Conservation (phyloP, 2,888 invertebrate species). For the Clepsis dumicolana region DNA sequence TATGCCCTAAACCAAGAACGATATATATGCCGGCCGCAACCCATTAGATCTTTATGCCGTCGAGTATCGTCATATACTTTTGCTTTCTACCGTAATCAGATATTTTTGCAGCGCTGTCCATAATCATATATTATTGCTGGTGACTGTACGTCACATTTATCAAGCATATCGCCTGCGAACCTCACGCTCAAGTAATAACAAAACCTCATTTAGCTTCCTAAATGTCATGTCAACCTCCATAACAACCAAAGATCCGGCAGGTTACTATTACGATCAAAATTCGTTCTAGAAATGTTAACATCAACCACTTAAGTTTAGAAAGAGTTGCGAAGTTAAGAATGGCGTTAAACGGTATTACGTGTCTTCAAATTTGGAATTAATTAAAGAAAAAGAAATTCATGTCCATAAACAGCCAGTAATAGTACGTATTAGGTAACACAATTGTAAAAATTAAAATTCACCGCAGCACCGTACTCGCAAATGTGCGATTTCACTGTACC, state of each 20-base stretch:
- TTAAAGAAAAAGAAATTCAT: constrained; percentile 36
- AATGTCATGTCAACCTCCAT: constrained; percentile 10
- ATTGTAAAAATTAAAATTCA: constrained; percentile 40
- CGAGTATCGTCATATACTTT: too few relatives aligned
- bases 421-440: constrained; percentile 28
- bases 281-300: background rate
- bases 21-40: too few relatives aligned
- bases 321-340: constrained; percentile 2
- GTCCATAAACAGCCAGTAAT: constrained; percentile 21
- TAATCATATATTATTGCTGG: too few relatives aligned
- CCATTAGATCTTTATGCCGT: too few relatives aligned
- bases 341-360: constrained; percentile 17
- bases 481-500: constrained; percentile 30
- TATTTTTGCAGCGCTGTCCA: too few relatives aligned
- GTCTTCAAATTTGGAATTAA: constrained; percentile 32
- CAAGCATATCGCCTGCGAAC: background rate
- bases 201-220: background rate
- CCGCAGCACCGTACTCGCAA: constrained; percentile 16
- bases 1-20: too few relatives aligned
- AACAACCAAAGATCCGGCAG: background rate
- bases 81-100: too few relatives aligned
- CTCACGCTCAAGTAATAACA: background rate
- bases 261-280: background rate
- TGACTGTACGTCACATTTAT: background rate
- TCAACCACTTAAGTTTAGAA: background rate